phyloP scores from a whole-genome alignment of 2,888 invertebrate genomes.

The Endotricha flammealis region DNA sequence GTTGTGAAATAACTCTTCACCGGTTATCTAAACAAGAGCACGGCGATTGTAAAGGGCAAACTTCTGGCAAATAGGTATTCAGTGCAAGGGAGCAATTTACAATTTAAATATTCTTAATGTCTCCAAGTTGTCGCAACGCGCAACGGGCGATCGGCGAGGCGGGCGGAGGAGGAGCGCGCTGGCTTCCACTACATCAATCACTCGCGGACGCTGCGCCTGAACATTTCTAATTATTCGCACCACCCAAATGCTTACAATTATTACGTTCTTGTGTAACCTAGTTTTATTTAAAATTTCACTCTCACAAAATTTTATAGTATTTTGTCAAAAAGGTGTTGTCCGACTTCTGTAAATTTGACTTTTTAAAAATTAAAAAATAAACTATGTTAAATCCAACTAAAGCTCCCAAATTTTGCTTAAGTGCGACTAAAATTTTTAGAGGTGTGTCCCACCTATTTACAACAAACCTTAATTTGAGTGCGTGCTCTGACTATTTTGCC shows the following conservation, averaged over 20 bases:
- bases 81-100: constrained; percentile 74
- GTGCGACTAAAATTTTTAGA: too few species aligned
- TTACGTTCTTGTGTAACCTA: too few species aligned
- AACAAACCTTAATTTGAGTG: constrained; percentile 21
- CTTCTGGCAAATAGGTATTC: constrained; percentile 71
- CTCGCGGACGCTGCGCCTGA: constrained; percentile 71
- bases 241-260: constrained; percentile 39
- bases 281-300: too few species aligned
- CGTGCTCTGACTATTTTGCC: constrained; percentile 56
- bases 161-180: constrained; percentile 31
- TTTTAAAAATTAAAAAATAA: too few species aligned
- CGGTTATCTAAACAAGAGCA: constrained; percentile 13
- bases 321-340: too few species aligned
- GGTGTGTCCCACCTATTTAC: too few species aligned
- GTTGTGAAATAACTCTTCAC: constrained; percentile 12
- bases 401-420: too few species aligned
- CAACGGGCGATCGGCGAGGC: constrained; percentile 26
- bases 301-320: too few species aligned
- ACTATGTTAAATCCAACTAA: too few species aligned
- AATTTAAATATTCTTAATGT: constrained; percentile 78
- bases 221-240: constrained; percentile 75
- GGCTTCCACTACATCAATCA: constrained; percentile 78
- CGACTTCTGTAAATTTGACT: too few species aligned
- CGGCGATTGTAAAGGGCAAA: constrained; percentile 50
- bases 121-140: constrained; percentile 64